Conservation (phyloP, 2,797 vertebrate genomes). For the Phrynocephalus vlangalii region DNA sequence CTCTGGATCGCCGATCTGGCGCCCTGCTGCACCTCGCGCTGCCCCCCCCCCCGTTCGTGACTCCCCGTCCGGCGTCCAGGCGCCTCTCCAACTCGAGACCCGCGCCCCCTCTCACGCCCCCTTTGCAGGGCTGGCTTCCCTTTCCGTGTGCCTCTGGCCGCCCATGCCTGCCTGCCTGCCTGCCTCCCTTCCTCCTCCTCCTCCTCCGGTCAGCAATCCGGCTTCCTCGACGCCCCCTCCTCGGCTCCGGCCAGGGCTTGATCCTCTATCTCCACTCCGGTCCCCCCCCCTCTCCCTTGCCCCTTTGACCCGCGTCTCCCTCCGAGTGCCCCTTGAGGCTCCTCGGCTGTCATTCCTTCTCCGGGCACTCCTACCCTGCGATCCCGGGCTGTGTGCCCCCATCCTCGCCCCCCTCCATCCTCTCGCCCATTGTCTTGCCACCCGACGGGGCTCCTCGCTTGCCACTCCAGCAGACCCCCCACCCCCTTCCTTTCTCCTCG, state of each 20-base stretch:
- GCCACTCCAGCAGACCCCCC: background rate
- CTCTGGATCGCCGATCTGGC: background rate
- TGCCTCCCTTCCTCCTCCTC: background rate
- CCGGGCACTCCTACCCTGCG: background rate
- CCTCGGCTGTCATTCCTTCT: background rate
- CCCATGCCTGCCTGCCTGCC: background rate
- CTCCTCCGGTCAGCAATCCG: background rate
- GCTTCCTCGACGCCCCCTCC: too few relatives aligned
- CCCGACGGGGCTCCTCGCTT: too few relatives aligned
- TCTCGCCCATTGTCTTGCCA: constrained; percentile 1
- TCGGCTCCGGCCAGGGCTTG: too few relatives aligned
- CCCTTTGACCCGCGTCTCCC: background rate
- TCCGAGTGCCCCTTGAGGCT: background rate
- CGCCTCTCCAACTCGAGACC: background rate
- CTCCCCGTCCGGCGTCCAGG: background rate
- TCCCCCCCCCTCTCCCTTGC: too few relatives aligned
- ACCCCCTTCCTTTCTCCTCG: background rate
- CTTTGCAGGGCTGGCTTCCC: too few relatives aligned
- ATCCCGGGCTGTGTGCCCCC: background rate
- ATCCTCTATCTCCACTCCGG: too few relatives aligned
- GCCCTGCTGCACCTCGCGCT: background rate
- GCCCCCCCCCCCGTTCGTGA: background rate
- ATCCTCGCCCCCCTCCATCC: background rate
- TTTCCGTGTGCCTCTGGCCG: background rate
- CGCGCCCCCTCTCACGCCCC: background rate